Percentiles rank a stretch among this genome's conserved stretches.
These are phyloP conservation scores for Stegophylla sp. DNA, from an alignment of 2,888 invertebrate species.

Conservation along the genomic window DNA sequence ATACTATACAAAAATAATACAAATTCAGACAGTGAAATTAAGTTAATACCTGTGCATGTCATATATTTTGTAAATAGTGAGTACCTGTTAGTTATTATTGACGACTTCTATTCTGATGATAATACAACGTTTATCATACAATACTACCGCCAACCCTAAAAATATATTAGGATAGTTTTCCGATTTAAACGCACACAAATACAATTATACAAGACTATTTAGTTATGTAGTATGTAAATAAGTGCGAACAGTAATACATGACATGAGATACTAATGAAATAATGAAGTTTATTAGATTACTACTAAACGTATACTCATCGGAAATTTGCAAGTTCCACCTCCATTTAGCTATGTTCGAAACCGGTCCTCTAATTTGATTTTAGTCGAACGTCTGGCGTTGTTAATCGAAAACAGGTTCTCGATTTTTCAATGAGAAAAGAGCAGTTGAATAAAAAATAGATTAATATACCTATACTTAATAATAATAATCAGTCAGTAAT, in stretches of 20 bases:
- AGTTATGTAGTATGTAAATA: not conserved
- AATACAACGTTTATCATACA: not conserved
- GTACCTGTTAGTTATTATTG: not conserved
- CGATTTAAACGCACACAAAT: too few species aligned
- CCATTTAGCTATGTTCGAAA: slow-evolving; percentile 15
- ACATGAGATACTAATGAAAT: not conserved
- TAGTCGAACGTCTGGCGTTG: not conserved
- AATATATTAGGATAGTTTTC: not conserved
- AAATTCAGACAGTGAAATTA: too few species aligned
- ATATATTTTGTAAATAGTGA: not conserved
- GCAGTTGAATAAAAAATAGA: not conserved
- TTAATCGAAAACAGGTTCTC: slow-evolving; percentile 27
- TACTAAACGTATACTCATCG: slow-evolving; percentile 13
- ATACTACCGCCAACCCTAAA: not conserved
- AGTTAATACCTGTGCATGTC: not conserved
- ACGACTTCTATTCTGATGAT: not conserved
- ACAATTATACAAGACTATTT: not conserved
- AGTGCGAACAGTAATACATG: not conserved
- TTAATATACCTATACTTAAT: not conserved
- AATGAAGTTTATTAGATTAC: not conserved
- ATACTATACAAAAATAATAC: too few species aligned
- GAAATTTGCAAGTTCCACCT: slow-evolving; percentile 18
- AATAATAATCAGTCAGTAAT: too few species aligned
- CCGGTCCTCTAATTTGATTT: slow-evolving; percentile 35
- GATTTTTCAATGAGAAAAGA: not conserved